Conservation (phyloP, 2,888 invertebrate species). For the Drosophila suboccidentalis region DNA sequence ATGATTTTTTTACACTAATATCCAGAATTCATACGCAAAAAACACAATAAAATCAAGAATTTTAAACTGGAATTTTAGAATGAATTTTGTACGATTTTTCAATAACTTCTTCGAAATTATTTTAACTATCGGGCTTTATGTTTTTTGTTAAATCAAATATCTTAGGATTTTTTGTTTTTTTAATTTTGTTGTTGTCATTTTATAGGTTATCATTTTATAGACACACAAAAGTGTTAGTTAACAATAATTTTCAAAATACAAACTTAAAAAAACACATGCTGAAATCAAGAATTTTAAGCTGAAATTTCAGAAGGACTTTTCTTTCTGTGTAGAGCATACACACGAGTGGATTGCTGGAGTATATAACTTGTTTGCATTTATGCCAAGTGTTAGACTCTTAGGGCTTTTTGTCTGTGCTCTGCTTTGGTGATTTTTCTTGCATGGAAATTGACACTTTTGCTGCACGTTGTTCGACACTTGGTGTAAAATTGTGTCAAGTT, state of each 20-base stretch:
- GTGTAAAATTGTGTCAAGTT: constrained; percentile 76
- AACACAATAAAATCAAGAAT: no score
- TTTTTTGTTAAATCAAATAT: no score
- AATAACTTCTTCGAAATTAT: background rate
- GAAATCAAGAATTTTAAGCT: background rate
- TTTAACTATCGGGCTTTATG: background rate
- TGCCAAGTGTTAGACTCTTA: constrained; percentile 34
- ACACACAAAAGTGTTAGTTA: no score
- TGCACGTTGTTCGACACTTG: constrained; percentile 37
- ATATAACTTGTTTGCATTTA: constrained; percentile 46
- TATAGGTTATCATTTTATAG: no score
- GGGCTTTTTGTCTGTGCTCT: constrained; percentile 23
- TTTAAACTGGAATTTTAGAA: no score
- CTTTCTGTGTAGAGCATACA: background rate
- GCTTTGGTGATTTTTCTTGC: constrained; percentile 38
- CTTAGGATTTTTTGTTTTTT: no score
- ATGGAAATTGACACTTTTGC: constrained; percentile 74
- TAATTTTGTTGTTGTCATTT: no score
- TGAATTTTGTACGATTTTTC: background rate
- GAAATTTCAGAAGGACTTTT: background rate
- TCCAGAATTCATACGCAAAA: no score
- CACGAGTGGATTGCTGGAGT: background rate
- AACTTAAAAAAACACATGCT: no score
- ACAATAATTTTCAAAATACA: no score
- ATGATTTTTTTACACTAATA: no score